These are phyloP conservation scores for Pharmacophagus antenor DNA, from an alignment of 2,888 invertebrate species.

Conservation along the genomic window DNA sequence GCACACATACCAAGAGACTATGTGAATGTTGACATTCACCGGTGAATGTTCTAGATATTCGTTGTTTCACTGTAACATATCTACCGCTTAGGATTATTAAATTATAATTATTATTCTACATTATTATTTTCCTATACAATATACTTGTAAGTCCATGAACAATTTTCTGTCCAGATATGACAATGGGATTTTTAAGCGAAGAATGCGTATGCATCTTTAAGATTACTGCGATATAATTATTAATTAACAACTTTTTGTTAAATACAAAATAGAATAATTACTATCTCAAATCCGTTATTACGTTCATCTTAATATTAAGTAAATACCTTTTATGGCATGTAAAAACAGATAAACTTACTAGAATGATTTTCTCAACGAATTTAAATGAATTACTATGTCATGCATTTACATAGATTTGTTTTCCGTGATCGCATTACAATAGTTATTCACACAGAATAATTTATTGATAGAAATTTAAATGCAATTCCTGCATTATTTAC, in stretches of 20 bases:
- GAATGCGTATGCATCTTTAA: too few species aligned
- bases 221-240: too few species aligned
- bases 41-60: too few species aligned
- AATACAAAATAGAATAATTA: neutral
- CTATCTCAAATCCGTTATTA: neutral
- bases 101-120: too few species aligned
- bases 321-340: neutral
- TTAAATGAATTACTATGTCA: slow-evolving; percentile 13
- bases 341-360: slow-evolving; percentile 20
- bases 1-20: too few species aligned
- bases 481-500: slow-evolving; percentile 17
- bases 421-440: slow-evolving; percentile 22
- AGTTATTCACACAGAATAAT: slow-evolving; percentile 17
- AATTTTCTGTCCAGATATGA: too few species aligned
- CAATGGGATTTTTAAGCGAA: too few species aligned
- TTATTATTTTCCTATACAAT: neutral
- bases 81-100: too few species aligned
- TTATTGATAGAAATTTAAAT: slow-evolving; percentile 20
- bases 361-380: slow-evolving; percentile 15
- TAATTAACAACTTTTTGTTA: too few species aligned
- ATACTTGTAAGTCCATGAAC: neutral
- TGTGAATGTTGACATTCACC: too few species aligned
- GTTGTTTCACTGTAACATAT: too few species aligned
- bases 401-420: slow-evolving; percentile 28
- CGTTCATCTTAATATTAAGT: too few species aligned